Base-by-base conservation (phyloP, 2,888 invertebrate species). In the Bibio marci region DNA sequence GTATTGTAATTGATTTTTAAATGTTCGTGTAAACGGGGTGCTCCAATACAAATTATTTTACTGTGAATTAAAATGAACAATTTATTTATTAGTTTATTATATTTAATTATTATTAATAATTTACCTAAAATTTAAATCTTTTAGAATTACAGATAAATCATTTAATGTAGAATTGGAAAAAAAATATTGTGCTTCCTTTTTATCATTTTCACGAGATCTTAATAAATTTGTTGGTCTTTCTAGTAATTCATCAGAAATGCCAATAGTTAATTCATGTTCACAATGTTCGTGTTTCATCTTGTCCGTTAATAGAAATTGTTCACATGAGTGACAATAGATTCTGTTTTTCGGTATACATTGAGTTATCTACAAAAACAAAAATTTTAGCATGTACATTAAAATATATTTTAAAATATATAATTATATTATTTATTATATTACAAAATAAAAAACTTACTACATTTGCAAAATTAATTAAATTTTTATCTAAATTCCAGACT, bases 141-240 rank as follows among this genome's bases (percentile, higher is more conserved):
- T 55, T 18, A 82, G 62, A 47, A 77, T 72, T 15, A 70, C 65
- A 11, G 73, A 53, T 13, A 88, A 67, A 44, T 79, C 74, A 11
- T 65, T 51, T 4, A 78, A 66, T 19, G 82, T 68, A 44, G 71
- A 68, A 44, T 73, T 66, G 2, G 80, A 71, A 58, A 92, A 92
- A 48, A 88, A 71, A 57, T 82, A 91, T 57, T 91, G 91, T 1
- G 91, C 91, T 60, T 88, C 86, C 18, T 74, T 76, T 47, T 81
- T 79, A 37, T 81, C 72, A 59, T 81, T 72, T 34, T 76, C 72
- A 12, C 80, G 52, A 1, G 85, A 73, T 22, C 67, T 66, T 10
- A 91, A 56, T 51, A 86, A 67, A 40, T 68, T 65, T 0, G 80
- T 74, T 1, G 85, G 81, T 47, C 70, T 65, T 3, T 52, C 49